Percentiles rank a stretch among this genome's conserved stretches.
Conservation (phyloP, 2,888 invertebrate species). For the Drosophila kanekoi region DNA sequence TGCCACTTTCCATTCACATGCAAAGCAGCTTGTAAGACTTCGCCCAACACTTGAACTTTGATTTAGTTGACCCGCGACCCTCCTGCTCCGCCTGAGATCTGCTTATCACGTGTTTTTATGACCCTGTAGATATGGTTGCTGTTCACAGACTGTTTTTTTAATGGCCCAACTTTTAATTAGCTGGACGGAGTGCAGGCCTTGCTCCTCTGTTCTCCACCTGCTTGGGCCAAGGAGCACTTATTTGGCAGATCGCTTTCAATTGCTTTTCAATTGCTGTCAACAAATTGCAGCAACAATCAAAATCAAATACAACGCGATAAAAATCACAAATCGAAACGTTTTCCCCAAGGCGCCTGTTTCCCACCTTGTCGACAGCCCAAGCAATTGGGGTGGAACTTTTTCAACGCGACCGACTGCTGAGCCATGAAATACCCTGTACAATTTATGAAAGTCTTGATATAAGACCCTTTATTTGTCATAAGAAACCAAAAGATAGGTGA, state of each 20-base stretch:
- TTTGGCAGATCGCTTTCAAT: conserved; percentile 54
- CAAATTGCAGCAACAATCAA: conserved; percentile 58
- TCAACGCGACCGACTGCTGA: background rate
- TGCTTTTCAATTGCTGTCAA: conserved; percentile 60
- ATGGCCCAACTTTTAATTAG: conserved; percentile 61
- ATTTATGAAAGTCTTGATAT: background rate
- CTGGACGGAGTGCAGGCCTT: conserved; percentile 5
- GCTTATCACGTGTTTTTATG: conserved; percentile 50
- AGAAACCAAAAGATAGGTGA: no score
- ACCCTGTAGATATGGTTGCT: conserved; percentile 22
- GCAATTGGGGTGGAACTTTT: conserved; percentile 27
- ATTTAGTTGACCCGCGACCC: conserved; percentile 30
- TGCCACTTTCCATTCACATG: conserved; percentile 43
- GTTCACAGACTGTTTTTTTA: conserved; percentile 33
- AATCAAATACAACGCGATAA: conserved; percentile 58
- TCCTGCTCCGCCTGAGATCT: background rate
- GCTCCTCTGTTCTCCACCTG: background rate
- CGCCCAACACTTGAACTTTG: conserved; percentile 41
- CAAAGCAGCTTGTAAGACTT: conserved; percentile 51
- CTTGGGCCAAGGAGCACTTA: conserved; percentile 15
- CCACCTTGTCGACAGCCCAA: conserved; percentile 46
- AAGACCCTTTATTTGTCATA: no score
- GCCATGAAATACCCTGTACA: conserved; percentile 19
- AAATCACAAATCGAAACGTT: conserved; percentile 57
- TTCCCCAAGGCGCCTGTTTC: background rate